Evolutionary conservation across 1,140 invertebrate genomes (phyloP), one percentile per base, ranked within the genome.

Genomic region (Telenomus remus): DNA sequence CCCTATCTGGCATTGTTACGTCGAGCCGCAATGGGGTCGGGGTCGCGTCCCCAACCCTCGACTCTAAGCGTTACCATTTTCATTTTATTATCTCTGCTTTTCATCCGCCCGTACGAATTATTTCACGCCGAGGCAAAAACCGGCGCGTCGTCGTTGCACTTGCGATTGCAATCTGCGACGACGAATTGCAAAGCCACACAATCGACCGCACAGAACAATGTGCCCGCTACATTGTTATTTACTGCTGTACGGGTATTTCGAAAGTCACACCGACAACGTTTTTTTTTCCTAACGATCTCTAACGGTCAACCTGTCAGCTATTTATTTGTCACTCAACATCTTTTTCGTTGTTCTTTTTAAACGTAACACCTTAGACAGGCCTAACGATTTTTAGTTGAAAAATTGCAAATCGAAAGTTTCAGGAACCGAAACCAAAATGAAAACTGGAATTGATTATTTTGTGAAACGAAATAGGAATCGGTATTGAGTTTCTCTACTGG

Each of bases 71-170:
- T 84, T 79, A 82, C 84, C 81, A 81, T 83, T 84, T 84, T 84
- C 80, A 81, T 84, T 84, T 84, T 82, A 85, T 85, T 84, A 84
- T 86, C 81, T 84, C 80, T 74, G 78, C 79, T 82, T 81, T 84
- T 84, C 80, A 81, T 80, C 80, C 82, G 76, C 66, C 69, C 73
- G 70, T 74, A 79, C 72, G 74, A 79, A 79, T 79, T 79, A 79
- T 79, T 77, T 65, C 70, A 68, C 71, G 66, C 71, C 64, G 56
- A 53, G 44, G 71, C 37, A 39, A 42, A 72, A 69, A 76, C 72
- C 64, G 65, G 64, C 73, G 43, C 78, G 69, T 70, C 78, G 74
- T 77, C 78, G 57, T 75, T 57, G 75, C 65, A 43, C 66, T 72
- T 37, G 69, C 68, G 75, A 77, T 80, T 71, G 46, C 71, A 72